A percentile compares a stretch with the other conserved stretches of the same genome.
These are phyloP conservation scores for Falco punctatus DNA, from an alignment of 2,113 vertebrate genomes.

Conservation along the genomic window DNA sequence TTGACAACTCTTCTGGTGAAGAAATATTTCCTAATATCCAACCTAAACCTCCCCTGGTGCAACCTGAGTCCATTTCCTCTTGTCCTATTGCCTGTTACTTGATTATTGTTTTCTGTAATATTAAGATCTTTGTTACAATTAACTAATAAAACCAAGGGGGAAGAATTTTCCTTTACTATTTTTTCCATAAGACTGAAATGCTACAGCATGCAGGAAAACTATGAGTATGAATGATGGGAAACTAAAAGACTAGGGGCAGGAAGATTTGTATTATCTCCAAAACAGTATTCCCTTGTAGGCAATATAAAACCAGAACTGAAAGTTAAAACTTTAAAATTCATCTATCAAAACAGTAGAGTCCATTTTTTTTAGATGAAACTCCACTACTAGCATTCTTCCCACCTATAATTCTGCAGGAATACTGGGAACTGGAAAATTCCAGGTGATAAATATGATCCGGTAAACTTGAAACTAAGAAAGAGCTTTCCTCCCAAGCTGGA, in stretches of 20 bases:
- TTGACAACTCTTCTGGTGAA: background rate
- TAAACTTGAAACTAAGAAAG: background rate
- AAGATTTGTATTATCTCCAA: conserved; percentile 31
- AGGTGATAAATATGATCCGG: background rate
- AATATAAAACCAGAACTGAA: conserved; percentile 9
- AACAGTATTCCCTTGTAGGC: background rate
- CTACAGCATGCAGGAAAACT: background rate
- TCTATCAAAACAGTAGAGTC: background rate
- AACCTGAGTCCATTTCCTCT: background rate
- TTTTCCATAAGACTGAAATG: background rate
- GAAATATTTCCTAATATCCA: background rate
- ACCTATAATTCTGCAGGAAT: background rate
- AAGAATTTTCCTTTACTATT: background rate
- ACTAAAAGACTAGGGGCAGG: background rate
- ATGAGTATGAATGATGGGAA: background rate
- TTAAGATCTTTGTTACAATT: background rate
- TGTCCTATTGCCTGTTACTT: background rate
- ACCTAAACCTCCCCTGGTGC: background rate
- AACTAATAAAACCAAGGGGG: no score
- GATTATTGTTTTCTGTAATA: background rate
- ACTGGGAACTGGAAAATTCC: background rate
- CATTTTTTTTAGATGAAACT: background rate
- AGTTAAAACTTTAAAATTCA: conserved; percentile 30
- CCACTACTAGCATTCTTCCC: background rate
- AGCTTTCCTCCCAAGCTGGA: background rate